Conservation (phyloP, 1,140 invertebrate genomes). For the Pseudobourletiella spinata region DNA sequence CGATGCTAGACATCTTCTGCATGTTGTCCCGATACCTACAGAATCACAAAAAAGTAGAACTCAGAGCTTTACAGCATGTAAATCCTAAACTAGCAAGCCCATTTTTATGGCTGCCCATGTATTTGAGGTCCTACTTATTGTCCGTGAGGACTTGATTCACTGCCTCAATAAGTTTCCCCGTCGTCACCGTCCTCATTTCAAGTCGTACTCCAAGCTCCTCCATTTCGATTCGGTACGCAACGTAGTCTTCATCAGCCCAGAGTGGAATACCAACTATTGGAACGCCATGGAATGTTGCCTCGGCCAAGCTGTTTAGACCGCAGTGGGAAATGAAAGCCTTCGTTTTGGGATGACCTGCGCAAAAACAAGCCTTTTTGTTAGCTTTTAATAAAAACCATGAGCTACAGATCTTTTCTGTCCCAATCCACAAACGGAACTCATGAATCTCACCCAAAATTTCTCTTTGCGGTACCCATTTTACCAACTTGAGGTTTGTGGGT, state of each 20-base stretch:
- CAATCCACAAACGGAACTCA: neutral
- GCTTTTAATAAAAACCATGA: neutral
- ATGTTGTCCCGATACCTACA: slow-evolving; percentile 5
- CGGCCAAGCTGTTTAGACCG: slow-evolving; percentile 29
- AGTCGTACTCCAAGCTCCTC: slow-evolving; percentile 28
- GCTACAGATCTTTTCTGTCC: neutral
- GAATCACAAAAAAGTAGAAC: neutral
- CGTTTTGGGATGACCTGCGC: slow-evolving; percentile 25
- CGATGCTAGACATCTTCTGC: neutral
- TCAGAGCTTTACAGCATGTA: slow-evolving; percentile 8
- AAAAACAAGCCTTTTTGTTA: neutral
- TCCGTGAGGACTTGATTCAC: slow-evolving; percentile 5
- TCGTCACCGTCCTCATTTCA: slow-evolving; percentile 9
- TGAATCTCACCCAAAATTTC: slow-evolving; percentile 57
- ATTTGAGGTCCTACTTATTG: slow-evolving; percentile 35
- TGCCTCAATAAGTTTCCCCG: neutral
- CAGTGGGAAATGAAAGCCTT: slow-evolving; percentile 29
- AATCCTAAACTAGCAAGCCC: slow-evolving; percentile 34
- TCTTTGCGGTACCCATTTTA: slow-evolving; percentile 65
- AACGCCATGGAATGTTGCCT: slow-evolving; percentile 26
- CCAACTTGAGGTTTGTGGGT: slow-evolving; percentile 14
- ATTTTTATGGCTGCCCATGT: too few relatives aligned
- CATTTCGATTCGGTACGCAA: slow-evolving; percentile 36
- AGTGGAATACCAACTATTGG: slow-evolving; percentile 27
- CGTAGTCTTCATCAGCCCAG: slow-evolving; percentile 25